These are phyloP conservation scores for Andrena haemorrhoa DNA, from an alignment of 2,888 invertebrate genomes.

Conservation along the genomic window DNA sequence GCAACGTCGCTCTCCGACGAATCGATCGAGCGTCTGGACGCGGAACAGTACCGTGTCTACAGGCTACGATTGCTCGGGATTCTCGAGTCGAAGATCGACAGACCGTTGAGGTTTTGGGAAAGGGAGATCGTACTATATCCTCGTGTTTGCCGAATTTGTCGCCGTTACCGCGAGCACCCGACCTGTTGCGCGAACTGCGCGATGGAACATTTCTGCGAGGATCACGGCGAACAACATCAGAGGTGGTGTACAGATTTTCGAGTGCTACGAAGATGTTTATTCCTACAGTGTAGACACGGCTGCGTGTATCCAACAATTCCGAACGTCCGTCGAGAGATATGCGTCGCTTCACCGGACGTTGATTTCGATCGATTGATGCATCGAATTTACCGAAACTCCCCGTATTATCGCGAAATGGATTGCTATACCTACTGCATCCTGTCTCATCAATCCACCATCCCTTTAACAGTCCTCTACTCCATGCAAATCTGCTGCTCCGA, in stretches of 20 bases:
- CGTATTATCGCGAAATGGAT: slow-evolving; percentile 84
- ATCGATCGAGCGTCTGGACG: slow-evolving; percentile 86
- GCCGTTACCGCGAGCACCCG: slow-evolving; percentile 84
- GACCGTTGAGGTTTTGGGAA: slow-evolving; percentile 88
- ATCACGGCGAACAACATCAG: slow-evolving; percentile 87
- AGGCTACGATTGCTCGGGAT: slow-evolving; percentile 88
- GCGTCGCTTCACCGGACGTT: slow-evolving; percentile 78
- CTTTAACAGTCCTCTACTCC: slow-evolving; percentile 88
- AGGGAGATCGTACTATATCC: slow-evolving; percentile 90
- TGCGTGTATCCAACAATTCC: slow-evolving; percentile 87
- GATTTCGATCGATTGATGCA: slow-evolving; percentile 86
- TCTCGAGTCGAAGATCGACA: slow-evolving; percentile 87
- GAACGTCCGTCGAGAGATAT: slow-evolving; percentile 80
- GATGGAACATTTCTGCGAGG: slow-evolving; percentile 87
- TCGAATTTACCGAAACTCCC: slow-evolving; percentile 85
- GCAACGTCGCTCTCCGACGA: slow-evolving; percentile 78
- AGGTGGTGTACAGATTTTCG: slow-evolving; percentile 88
- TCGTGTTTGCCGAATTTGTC: slow-evolving; percentile 87
- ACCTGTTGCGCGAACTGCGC: slow-evolving; percentile 87
- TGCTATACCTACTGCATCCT: slow-evolving; percentile 88
- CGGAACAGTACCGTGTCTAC: slow-evolving; percentile 88
- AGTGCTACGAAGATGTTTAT: slow-evolving; percentile 87
- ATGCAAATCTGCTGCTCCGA: slow-evolving; percentile 84
- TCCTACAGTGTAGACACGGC: slow-evolving; percentile 87
- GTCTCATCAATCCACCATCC: slow-evolving; percentile 89